Conservation (phyloP, 2,888 invertebrate species). For the Tetragonisca angustula region DNA sequence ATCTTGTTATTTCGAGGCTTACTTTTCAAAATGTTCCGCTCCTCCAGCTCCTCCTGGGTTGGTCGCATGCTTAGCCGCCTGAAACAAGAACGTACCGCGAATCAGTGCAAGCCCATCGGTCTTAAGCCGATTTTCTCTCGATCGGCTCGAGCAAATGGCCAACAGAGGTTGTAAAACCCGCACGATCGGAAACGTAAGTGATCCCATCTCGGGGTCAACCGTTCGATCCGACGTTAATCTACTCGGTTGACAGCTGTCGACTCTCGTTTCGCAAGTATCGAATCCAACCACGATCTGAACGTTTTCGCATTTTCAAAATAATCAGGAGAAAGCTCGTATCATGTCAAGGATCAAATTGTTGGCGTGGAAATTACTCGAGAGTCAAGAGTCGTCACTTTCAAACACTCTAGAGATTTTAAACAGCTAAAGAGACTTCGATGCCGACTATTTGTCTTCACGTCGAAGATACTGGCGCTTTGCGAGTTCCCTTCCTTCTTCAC, state of each 20-base stretch:
- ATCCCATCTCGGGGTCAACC: slow-evolving; percentile 46
- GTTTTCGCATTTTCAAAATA: background rate
- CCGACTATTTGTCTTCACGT: background rate
- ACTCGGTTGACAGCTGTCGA: slow-evolving; percentile 35
- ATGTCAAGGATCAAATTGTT: too few species aligned
- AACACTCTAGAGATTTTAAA: background rate
- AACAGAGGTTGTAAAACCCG: slow-evolving; percentile 34
- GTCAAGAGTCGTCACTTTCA: too few species aligned
- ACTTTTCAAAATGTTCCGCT: slow-evolving; percentile 99
- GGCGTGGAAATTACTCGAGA: too few species aligned
- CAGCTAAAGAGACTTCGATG: background rate
- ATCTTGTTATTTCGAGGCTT: slow-evolving; percentile 82
- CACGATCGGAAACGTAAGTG: slow-evolving; percentile 60
- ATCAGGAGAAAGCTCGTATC: too few species aligned
- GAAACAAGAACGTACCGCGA: slow-evolving; percentile 69
- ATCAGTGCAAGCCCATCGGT: slow-evolving; percentile 51
- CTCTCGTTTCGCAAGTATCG: background rate
- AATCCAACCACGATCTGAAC: background rate
- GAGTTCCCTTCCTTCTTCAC: background rate
- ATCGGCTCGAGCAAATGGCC: slow-evolving; percentile 20
- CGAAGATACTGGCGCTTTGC: background rate
- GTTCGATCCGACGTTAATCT: slow-evolving; percentile 54
- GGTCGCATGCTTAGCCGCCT: slow-evolving; percentile 98
- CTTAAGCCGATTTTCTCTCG: slow-evolving; percentile 53
- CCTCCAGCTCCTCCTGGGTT: slow-evolving; percentile 98